Conservation (phyloP, 2,797 vertebrate species). For the Pantherophis vulpinus region DNA sequence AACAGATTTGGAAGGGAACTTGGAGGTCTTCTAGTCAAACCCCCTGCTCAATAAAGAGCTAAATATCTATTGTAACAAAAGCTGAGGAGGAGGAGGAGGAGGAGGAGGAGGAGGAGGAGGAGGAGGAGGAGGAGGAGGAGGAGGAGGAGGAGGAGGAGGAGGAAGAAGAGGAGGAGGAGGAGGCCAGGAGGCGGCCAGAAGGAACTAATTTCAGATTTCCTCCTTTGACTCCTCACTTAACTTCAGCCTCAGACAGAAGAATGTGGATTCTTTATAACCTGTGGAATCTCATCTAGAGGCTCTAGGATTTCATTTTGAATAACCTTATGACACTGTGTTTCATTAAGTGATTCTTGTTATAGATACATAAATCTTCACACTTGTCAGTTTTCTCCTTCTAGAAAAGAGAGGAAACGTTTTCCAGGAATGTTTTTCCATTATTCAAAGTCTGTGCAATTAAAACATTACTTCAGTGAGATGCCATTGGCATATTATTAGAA, state of each 20-base stretch:
- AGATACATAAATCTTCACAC: neutral
- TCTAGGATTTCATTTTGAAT: neutral
- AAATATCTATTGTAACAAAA: neutral
- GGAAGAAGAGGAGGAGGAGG: neutral
- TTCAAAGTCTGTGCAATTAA: constrained; percentile 65
- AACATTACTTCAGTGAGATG: constrained; percentile 59
- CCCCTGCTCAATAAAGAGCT: neutral
- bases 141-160: neutral
- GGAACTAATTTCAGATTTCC: neutral
- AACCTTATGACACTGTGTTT: neutral
- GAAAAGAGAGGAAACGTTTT: constrained; percentile 13
- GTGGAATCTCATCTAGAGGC: neutral
- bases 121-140: neutral
- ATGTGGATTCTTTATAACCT: neutral
- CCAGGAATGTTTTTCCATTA: constrained; percentile 20
- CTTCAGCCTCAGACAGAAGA: neutral
- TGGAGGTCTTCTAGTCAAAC: too few species aligned
- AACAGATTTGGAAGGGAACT: too few species aligned
- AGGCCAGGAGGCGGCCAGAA: neutral
- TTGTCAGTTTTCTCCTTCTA: neutral
- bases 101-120: neutral
- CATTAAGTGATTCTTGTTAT: neutral
- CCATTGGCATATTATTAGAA: constrained; percentile 50
- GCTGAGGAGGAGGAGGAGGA: too few species aligned
- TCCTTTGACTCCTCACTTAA: neutral